A percentile compares a stretch with the other conserved stretches of the same genome.
Evolutionary conservation across 2,888 invertebrate species (phyloP).

Genomic region (Piscicola geometra): DNA sequence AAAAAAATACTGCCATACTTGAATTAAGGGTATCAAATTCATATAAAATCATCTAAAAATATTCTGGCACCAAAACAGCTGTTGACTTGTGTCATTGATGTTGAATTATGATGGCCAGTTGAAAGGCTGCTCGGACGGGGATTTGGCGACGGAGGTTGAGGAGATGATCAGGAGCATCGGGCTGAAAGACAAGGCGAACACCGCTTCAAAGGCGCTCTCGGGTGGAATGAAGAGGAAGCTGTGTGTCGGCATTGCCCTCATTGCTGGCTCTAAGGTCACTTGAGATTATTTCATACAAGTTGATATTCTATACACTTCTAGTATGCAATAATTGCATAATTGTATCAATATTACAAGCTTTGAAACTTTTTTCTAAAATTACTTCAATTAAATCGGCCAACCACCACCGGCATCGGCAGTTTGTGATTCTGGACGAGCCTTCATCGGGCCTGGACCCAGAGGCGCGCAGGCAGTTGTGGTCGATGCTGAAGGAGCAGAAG

Average conservation of each 20-base stretch:
- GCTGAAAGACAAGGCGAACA: constrained; percentile 45
- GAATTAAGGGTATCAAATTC: too few species aligned
- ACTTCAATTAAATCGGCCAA: too few species aligned
- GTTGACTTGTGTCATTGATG: too few species aligned
- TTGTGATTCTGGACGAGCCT: constrained; percentile 61
- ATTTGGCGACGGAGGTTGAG: constrained; percentile 46
- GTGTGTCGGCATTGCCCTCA: constrained; percentile 53
- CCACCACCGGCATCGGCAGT: too few species aligned
- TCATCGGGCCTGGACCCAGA: constrained; percentile 61
- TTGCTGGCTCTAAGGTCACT: constrained; percentile 53
- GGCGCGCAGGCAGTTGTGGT: constrained; percentile 66
- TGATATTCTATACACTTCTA: too few species aligned
- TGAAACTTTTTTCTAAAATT: not conserved
- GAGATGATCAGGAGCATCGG: constrained; percentile 39
- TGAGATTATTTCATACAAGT: too few species aligned
- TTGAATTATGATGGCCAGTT: too few species aligned
- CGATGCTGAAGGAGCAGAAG: constrained; percentile 65
- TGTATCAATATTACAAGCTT: not conserved
- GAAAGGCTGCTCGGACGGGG: constrained; percentile 46
- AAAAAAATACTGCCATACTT: not conserved
- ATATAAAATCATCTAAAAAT: too few species aligned
- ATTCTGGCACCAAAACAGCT: too few species aligned
- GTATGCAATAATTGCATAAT: too few species aligned
- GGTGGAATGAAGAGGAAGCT: constrained; percentile 54
- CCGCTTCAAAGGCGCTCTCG: constrained; percentile 47